Evolutionary conservation across 2,797 vertebrate species (phyloP), one percentile per base, ranked within the genome.

Genomic region (Catostomus latipinnis): DNA sequence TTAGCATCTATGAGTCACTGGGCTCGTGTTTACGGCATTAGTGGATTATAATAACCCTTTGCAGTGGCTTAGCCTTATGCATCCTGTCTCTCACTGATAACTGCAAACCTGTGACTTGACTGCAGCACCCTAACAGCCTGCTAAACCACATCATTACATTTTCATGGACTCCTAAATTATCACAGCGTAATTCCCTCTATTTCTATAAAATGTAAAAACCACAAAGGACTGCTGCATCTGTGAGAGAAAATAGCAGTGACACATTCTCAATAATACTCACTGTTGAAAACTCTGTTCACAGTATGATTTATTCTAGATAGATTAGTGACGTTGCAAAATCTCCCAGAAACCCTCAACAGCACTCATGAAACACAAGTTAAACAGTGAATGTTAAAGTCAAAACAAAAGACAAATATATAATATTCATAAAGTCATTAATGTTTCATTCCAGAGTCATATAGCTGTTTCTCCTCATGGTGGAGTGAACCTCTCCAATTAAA

Each of bases 91-190:
- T 16, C 10, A 43, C 71, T 72, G 75, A 78, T 71, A 62, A 67
- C 11, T 82, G 68, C 14, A 82, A 66, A 72, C 68, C 54, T 74
- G 45, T 16, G 54, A 61, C 10, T 73, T 60, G 71, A 60, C 65
- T 71, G 48, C 56, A 70, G 76, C 22, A 71, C 18, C 70, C 56
- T 69, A 78, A 52, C 69, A 68, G 63, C 74, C 58, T 45, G 45
- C 71, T 78, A 61, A 77, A 60, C 16, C 72, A 52, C 50, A 57
- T 72, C 63, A 73, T 80, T 83, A 80, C 53, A n/a, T 70, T 74
- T 63, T 69, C 66, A 67, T 56, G 74, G 60, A 72, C 46, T 72
- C 62, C 66, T 76, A 82, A 80, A 80, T 76, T 61, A 83, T 65
- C 69, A 61, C 12, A 14, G 75, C 18, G 61, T 69, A 63, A 78